Evolutionary conservation across 2,113 vertebrate species (phyloP).

Genomic region (Thamnophis sirtalis): DNA sequence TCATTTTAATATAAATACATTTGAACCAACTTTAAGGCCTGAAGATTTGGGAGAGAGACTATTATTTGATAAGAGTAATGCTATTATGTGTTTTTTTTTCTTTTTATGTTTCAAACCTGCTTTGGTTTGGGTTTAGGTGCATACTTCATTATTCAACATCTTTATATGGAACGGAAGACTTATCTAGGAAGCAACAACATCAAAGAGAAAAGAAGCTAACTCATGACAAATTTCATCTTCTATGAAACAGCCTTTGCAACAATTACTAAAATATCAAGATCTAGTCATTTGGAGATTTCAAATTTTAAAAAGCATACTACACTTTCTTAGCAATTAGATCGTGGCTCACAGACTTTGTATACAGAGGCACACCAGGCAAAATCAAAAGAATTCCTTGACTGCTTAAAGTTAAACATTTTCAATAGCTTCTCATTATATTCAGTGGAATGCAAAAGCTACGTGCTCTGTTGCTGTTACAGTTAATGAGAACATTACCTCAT

Average conservation of each 20-base stretch:
- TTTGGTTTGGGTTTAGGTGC: constrained; percentile 66
- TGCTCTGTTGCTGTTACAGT: not conserved
- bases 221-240: not conserved
- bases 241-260: not conserved
- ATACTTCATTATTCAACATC: constrained; percentile 66
- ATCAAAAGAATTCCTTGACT: not conserved
- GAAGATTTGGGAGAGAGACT: not conserved
- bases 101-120: constrained; percentile 34
- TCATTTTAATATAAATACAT: not conserved
- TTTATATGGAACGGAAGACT: constrained; percentile 66
- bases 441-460: not conserved
- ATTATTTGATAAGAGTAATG: not conserved
- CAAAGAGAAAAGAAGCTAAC: constrained; percentile 66
- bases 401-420: not conserved
- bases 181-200: constrained; percentile 41
- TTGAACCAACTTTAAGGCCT: not conserved
- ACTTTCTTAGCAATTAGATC: constrained; percentile 12
- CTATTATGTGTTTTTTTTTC: not conserved
- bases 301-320: not conserved
- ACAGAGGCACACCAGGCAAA: not conserved
- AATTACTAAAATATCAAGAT: not conserved
- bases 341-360: not conserved
- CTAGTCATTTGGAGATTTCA: not conserved
- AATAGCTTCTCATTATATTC: not conserved
- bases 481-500: not conserved